Percentiles rank a stretch among this genome's conserved stretches.
These are phyloP conservation scores for Spodoptera picta DNA, from an alignment of 2,888 invertebrate species.

Conservation along the genomic window DNA sequence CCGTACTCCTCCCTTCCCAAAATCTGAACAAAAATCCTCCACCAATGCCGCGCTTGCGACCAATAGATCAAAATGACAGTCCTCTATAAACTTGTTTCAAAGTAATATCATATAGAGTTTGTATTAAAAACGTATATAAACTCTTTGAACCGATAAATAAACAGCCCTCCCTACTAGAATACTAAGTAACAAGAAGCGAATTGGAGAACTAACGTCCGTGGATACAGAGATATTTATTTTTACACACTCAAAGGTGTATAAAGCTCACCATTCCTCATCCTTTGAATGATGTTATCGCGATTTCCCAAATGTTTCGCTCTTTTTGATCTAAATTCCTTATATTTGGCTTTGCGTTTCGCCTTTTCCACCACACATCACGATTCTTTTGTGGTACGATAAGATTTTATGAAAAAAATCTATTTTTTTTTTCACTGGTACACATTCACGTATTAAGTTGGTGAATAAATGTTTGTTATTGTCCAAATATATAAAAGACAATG, in stretches of 20 bases:
- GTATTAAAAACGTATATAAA: constrained; percentile 6
- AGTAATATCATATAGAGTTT: neutral
- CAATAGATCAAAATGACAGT: too few species aligned
- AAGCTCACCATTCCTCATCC: constrained; percentile 82
- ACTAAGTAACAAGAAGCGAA: constrained; percentile 36
- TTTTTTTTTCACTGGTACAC: constrained; percentile 66
- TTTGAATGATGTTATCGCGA: constrained; percentile 85
- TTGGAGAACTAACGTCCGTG: constrained; percentile 52
- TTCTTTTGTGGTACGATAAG: constrained; percentile 80
- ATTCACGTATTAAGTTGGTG: constrained; percentile 14
- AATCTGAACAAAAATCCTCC: too few species aligned
- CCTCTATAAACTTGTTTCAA: neutral
- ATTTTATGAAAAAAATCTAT: constrained; percentile 72
- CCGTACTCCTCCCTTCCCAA: too few species aligned
- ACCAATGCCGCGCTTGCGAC: too few species aligned
- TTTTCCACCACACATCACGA: constrained; percentile 80
- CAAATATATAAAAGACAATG: too few species aligned
- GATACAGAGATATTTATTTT: constrained; percentile 77
- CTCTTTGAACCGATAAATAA: constrained; percentile 15
- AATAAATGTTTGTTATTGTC: too few species aligned
- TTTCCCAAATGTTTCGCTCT: constrained; percentile 84
- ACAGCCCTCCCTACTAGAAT: constrained; percentile 21
- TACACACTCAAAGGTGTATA: constrained; percentile 81
- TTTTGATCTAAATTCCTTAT: constrained; percentile 85
- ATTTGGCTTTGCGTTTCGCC: constrained; percentile 78